Percentiles rank a stretch among this genome's conserved stretches.
These are phyloP conservation scores for Zaprionus lachaisei DNA, from an alignment of 1,140 invertebrate species.

Conservation along the genomic window DNA sequence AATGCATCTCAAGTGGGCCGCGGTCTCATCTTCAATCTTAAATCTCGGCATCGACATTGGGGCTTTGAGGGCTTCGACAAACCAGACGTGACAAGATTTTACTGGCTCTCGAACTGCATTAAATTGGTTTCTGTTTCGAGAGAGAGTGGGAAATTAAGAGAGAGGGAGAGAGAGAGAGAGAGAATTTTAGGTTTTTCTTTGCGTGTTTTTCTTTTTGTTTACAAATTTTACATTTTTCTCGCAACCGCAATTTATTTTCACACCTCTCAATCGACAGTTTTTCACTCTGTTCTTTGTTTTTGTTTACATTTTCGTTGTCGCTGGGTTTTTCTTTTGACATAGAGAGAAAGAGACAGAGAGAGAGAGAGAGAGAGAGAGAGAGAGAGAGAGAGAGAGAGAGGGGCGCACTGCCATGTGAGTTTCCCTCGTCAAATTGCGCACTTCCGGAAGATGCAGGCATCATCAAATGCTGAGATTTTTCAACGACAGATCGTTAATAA, in stretches of 20 bases:
- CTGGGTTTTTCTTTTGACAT: slow-evolving; percentile 17
- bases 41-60: slow-evolving; percentile 69
- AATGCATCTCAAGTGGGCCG: slow-evolving; percentile 66
- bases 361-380: slow-evolving; percentile 2
- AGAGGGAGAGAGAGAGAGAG: background rate
- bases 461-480: slow-evolving; percentile 25
- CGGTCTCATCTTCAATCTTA: slow-evolving; percentile 39
- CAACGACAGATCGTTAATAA: slow-evolving; percentile 52
- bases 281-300: slow-evolving; percentile 26
- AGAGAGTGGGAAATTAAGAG: background rate
- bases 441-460: slow-evolving; percentile 61
- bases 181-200: background rate
- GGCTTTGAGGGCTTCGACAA: slow-evolving; percentile 22
- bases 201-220: slow-evolving; percentile 12
- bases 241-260: slow-evolving; percentile 20
- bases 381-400: background rate
- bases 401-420: slow-evolving; percentile 13
- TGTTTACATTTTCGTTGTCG: slow-evolving; percentile 41
- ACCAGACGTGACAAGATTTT: slow-evolving; percentile 64
- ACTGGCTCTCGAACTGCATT: slow-evolving; percentile 62
- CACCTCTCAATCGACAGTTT: slow-evolving; percentile 20
- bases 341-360: background rate
- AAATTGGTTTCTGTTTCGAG: slow-evolving; percentile 55
- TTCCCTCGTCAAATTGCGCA: slow-evolving; percentile 64
- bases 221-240: slow-evolving; percentile 34